These are phyloP conservation scores for Eubucco bourcierii DNA, from an alignment of 2,113 vertebrate species.

Conservation along the genomic window DNA sequence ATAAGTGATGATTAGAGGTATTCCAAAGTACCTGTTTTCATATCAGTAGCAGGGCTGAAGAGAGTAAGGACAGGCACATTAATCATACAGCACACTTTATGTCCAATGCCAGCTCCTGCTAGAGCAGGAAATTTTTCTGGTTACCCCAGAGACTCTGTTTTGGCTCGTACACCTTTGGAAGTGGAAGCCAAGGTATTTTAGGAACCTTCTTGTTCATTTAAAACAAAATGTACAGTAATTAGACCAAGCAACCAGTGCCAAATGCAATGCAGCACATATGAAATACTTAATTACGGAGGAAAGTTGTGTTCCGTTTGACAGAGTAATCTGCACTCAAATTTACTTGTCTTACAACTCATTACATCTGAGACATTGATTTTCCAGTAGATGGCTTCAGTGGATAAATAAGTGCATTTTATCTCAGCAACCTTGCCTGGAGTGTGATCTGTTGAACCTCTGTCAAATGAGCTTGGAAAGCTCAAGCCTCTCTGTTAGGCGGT, in stretches of 20 bases:
- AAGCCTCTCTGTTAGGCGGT: conserved; percentile 35
- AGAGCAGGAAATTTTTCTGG: not conserved
- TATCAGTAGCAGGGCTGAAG: not conserved
- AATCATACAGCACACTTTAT: conserved; percentile 14
- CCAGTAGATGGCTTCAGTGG: conserved; percentile 63
- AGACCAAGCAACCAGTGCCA: not conserved
- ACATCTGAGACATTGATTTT: conserved; percentile 75
- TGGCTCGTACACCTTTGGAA: conserved; percentile 5
- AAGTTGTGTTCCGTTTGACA: conserved; percentile 71
- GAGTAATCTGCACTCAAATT: conserved; percentile 76
- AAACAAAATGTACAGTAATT: conserved; percentile 15
- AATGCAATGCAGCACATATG: not conserved
- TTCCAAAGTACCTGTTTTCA: conserved; percentile 47
- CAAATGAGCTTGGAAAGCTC: conserved; percentile 39
- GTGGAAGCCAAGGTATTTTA: not conserved
- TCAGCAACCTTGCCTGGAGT: conserved; percentile 45
- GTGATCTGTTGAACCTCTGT: conserved; percentile 50
- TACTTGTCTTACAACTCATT: conserved; percentile 78
- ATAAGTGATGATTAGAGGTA: conserved; percentile 20
- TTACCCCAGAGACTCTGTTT: conserved; percentile 10
- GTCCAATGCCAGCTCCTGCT: not conserved
- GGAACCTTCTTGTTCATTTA: conserved; percentile 37
- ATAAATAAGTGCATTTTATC: conserved; percentile 70
- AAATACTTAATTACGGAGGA: conserved; percentile 73
- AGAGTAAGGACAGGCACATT: conserved; percentile 1